Evolutionary conservation across 2,888 invertebrate species (phyloP), one percentile per base, ranked within the genome.

Genomic region (Pelosia muscerda): DNA sequence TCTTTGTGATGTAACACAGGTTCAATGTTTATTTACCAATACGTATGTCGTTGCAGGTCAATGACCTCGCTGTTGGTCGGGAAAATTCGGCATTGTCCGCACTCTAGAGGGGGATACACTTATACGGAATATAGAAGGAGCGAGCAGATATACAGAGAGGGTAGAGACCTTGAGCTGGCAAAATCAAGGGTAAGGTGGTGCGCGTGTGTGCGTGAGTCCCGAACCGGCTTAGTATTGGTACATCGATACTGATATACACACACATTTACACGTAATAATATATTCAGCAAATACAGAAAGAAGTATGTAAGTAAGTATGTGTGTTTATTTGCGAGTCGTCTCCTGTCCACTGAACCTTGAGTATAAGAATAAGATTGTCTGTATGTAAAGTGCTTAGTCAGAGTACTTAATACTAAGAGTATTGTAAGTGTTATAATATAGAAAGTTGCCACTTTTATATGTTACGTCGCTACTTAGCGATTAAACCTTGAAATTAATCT

Each of bases 121-220:
- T 89, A 93, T 90, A 76, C 86, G 81, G 81, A 77, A 82, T 69
- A 69, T 81, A 61, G 58, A 71, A 84, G 85, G 92, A 86, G 88
- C 79, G 90, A 94, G 85, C 79, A 90, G 84, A 86, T 84, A 76
- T 72, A 75, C 79, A 76, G 82, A 75, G 91, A 91, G 94, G 94
- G 94, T 94, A 93, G 94, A 94, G 94, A 95, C 95, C 95, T 95
- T 95, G 95, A 95, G 94, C 92, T 91, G 90, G 94, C 93, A 92
- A 94, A 94, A 95, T 95, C 95, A 95, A 95, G 95, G 95, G 94
- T 95, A 95, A 95, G 84, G 88, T 81, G 82, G 76, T 86, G 84
- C 74, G 79, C 62, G 72, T 85, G 94, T 93, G 92, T 92, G 94
- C 81, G 90, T 87, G 81, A 81, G 74, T 78, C 76, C 83, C 81